Percentiles rank a stretch among this genome's conserved stretches.
Conservation (phyloP, 2,888 invertebrate genomes). For the Archaeoteleia sp. region DNA sequence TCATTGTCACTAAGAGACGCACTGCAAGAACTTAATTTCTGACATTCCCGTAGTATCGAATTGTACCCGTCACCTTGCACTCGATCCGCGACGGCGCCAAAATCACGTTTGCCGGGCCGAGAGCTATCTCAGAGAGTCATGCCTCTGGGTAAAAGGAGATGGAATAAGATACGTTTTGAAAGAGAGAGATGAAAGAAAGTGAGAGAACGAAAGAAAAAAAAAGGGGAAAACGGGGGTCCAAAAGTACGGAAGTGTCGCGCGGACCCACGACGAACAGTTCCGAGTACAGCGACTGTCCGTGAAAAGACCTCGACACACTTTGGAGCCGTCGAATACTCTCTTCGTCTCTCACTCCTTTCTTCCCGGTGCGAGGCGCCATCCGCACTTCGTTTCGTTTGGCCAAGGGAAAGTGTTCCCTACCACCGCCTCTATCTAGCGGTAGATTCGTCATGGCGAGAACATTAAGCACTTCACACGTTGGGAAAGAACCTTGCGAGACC, state of each 20-base stretch:
- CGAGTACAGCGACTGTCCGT: constrained; percentile 70
- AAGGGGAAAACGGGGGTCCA: constrained; percentile 6
- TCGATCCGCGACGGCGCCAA: constrained; percentile 29
- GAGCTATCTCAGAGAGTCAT: constrained; percentile 24
- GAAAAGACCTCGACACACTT: constrained; percentile 75
- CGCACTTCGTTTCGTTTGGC: constrained; percentile 56
- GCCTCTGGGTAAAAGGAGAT: background rate
- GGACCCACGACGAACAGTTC: constrained; percentile 41
- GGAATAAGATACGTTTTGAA: background rate
- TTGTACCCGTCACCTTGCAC: constrained; percentile 37
- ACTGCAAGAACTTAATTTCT: constrained; percentile 12
- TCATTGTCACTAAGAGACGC: constrained; percentile 32
- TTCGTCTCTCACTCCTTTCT: constrained; percentile 63
- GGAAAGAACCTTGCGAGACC: constrained; percentile 22
- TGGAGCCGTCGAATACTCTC: constrained; percentile 59
- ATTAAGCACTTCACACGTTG: constrained; percentile 28
- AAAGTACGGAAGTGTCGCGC: constrained; percentile 53
- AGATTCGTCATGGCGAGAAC: constrained; percentile 57
- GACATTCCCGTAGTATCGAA: constrained; percentile 54
- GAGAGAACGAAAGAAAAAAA: constrained; percentile 12
- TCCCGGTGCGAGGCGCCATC: constrained; percentile 67
- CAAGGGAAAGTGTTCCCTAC: constrained; percentile 73
- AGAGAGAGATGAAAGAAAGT: background rate
- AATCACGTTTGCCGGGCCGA: constrained; percentile 37
- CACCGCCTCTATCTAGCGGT: constrained; percentile 54